A percentile compares a stretch with the other conserved stretches of the same genome.
These are phyloP conservation scores for Heliconius hortense DNA, from an alignment of 2,888 invertebrate genomes.

Conservation along the genomic window DNA sequence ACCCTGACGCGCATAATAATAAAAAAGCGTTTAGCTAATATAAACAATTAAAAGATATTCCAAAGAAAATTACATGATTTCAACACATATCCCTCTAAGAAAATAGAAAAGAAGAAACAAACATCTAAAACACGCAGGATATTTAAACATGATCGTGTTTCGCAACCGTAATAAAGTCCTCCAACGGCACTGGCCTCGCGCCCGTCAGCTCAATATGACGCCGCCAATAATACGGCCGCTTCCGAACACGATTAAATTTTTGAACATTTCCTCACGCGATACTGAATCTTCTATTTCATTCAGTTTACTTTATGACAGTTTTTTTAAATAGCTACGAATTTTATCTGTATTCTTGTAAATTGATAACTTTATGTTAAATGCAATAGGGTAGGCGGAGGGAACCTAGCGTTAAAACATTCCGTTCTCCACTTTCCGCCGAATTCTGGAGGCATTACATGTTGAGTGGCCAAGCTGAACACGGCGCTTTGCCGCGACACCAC, in stretches of 20 bases:
- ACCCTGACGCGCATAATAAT: too few species aligned
- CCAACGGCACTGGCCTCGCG: conserved; percentile 54
- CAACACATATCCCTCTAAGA: background rate
- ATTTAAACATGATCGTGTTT: conserved; percentile 45
- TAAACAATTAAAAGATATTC: too few species aligned
- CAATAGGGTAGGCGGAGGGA: background rate
- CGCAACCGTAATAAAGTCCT: conserved; percentile 49
- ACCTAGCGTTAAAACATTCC: too few species aligned
- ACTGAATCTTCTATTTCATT: background rate
- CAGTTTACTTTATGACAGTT: background rate
- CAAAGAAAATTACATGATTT: background rate
- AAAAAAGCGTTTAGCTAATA: too few species aligned
- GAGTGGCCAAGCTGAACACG: too few species aligned
- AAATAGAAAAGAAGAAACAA: background rate
- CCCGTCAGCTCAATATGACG: conserved; percentile 69
- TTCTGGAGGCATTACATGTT: too few species aligned
- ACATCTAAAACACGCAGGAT: conserved; percentile 22
- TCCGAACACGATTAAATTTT: conserved; percentile 67
- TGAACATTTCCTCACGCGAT: conserved; percentile 60
- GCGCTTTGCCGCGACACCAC: too few species aligned
- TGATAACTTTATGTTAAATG: background rate
- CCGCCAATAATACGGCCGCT: conserved; percentile 63
- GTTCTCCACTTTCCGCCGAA: too few species aligned
- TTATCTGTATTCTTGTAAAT: background rate
- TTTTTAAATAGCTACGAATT: background rate